phyloP scores from a whole-genome alignment of 2,113 vertebrate genomes.

The Prionailurus bengalensis region DNA sequence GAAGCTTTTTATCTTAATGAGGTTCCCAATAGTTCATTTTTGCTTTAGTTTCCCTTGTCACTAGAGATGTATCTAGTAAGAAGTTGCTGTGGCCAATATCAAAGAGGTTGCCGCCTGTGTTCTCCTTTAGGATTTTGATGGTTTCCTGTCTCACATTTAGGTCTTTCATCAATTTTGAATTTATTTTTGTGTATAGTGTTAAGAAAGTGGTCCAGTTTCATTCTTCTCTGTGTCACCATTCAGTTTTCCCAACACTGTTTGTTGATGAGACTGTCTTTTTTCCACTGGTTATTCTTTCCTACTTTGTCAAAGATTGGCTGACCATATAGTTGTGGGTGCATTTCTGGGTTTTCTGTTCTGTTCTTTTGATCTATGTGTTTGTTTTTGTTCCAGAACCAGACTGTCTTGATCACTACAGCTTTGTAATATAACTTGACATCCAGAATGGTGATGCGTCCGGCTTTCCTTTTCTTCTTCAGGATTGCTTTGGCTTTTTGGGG shows the following conservation, averaged over 20 bases:
- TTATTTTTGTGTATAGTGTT: not conserved
- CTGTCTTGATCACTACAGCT: not conserved
- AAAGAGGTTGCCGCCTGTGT: not conserved
- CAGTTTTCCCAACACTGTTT: not conserved
- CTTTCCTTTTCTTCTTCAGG: not conserved
- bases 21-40: not conserved
- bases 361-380: not conserved
- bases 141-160: not conserved
- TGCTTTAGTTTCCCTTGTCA: not conserved
- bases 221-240: not conserved
- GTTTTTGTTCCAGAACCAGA: not conserved
- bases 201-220: not conserved
- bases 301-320: not conserved
- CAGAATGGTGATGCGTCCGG: not conserved
- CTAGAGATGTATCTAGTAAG: not conserved
- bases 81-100: not conserved
- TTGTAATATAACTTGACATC: not conserved
- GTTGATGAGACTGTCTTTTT: not conserved
- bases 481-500: too few relatives aligned
- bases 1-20: not conserved
- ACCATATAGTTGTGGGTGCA: not conserved
- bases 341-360: not conserved
- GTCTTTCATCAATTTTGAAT: not conserved
- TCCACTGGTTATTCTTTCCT: not conserved
- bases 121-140: not conserved